A percentile compares a stretch with the other conserved stretches of the same genome.
phyloP scores from a whole-genome alignment of 2,888 invertebrate species.

The Dascillus cervinus region DNA sequence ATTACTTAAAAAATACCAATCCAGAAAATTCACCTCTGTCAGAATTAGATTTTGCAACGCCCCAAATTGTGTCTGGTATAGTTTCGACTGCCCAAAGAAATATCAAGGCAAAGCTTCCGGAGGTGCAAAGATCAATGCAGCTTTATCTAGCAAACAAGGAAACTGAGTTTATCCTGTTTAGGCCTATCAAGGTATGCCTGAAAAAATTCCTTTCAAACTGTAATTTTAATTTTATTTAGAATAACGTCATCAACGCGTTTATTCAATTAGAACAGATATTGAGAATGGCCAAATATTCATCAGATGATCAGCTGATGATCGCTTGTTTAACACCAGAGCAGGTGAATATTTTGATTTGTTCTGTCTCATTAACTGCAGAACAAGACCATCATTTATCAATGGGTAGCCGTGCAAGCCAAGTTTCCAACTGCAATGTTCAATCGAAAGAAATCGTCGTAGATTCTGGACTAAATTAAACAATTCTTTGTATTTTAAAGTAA shows the following conservation, averaged over 20 bases:
- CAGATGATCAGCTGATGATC: slow-evolving; percentile 76
- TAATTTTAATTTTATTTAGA: slow-evolving; percentile 42
- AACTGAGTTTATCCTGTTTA: slow-evolving; percentile 93
- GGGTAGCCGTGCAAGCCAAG: not conserved
- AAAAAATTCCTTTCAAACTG: not conserved
- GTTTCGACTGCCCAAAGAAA: slow-evolving; percentile 71
- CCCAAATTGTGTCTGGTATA: slow-evolving; percentile 63
- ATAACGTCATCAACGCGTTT: slow-evolving; percentile 83
- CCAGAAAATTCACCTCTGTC: no score
- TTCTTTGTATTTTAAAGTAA: no score
- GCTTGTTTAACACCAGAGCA: slow-evolving; percentile 92
- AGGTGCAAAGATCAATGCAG: slow-evolving; percentile 83
- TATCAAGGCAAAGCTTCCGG: slow-evolving; percentile 72
- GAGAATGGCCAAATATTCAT: slow-evolving; percentile 63
- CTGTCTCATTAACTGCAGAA: slow-evolving; percentile 57
- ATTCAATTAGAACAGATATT: slow-evolving; percentile 76
- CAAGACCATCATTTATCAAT: slow-evolving; percentile 23
- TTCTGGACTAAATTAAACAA: no score
- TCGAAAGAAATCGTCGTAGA: no score
- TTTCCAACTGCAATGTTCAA: not conserved
- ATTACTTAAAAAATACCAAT: not conserved
- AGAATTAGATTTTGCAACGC: slow-evolving; percentile 52
- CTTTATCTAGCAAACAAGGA: slow-evolving; percentile 94
- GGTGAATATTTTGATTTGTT: slow-evolving; percentile 79
- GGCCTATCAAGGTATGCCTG: slow-evolving; percentile 71